These are phyloP conservation scores for Orthonevra nobilis DNA, from an alignment of 2,888 invertebrate species.

Conservation along the genomic window DNA sequence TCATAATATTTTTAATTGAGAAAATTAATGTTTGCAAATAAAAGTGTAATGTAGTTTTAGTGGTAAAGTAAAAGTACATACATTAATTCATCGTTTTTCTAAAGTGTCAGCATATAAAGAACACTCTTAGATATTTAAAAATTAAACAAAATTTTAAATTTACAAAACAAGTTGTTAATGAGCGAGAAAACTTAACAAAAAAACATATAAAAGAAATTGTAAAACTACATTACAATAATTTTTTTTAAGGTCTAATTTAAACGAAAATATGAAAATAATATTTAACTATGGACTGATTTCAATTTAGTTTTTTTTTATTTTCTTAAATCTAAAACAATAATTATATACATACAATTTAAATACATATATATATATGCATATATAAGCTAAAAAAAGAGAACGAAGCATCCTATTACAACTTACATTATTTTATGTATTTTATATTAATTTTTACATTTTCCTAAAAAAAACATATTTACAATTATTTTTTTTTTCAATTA, in stretches of 20 bases:
- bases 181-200: constrained; percentile 35
- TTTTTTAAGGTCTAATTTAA: constrained; percentile 31
- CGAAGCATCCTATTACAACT: constrained; percentile 31
- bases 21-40: constrained; percentile 20
- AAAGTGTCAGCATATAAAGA: constrained; percentile 58
- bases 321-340: constrained; percentile 25
- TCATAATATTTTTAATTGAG: constrained; percentile 41
- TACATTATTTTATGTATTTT: constrained; percentile 33
- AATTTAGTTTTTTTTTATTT: constrained; percentile 69
- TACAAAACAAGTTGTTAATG: no score
- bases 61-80: constrained; percentile 34
- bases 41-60: constrained; percentile 62
- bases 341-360: constrained; percentile 12
- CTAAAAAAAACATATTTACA: no score
- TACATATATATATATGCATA: constrained; percentile 15
- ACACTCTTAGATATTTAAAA: constrained; percentile 61
- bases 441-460: background rate
- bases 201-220: constrained; percentile 47
- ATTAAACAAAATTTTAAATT: constrained; percentile 27
- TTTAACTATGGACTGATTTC: constrained; percentile 72
- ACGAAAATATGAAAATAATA: constrained; percentile 40
- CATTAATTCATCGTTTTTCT: constrained; percentile 65
- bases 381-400: constrained; percentile 18
- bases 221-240: constrained; percentile 24
- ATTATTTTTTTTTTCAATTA: constrained; percentile 1